Evolutionary conservation across 2,888 invertebrate genomes (phyloP), one percentile per base, ranked within the genome.

Genomic region (Drosophila nr. medialis): DNA sequence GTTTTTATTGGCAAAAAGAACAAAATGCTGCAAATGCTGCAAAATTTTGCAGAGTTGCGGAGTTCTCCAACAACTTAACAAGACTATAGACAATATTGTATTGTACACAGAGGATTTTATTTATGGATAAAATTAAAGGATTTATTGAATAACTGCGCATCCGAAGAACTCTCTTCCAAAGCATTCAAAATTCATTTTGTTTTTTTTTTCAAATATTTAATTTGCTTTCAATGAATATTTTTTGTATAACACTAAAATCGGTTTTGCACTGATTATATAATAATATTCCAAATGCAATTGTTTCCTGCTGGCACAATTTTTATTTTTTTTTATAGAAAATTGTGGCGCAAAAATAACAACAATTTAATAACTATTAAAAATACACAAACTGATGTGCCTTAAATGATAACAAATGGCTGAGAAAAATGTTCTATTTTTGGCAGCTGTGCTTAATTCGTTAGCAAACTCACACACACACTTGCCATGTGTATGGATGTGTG

Each of bases 121-220:
- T n/a, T n/a, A n/a, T n/a, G n/a, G n/a, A n/a, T n/a, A n/a, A n/a
- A n/a, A n/a, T n/a, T n/a, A 24, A 24, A 73, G 58, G 42, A 53
- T 59, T 62, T 61, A 77, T 78, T 72, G 54, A 45, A 69, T 70
- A 76, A 80, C 72, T 75, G 83, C 74, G 74, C 81, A 86, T 38
- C 11, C 36, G 48, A 45, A 68, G 42, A 69, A 53, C 62, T 62
- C 30, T 45, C 2, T 63, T 62, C n/a, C 38, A 68, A 65, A 21
- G 49, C 29, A 59, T 53, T 59, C 18, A 7, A 21, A 50, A n/a
- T 40, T 34, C n/a, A 18, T 24, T 15, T 4, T 2, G 24, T 4
- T 3, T 7, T 29, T 51, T 15, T 2, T 24, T 21, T 54, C 29
- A 18, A 29, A 15, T n/a, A 21, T 6, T 21, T 45, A 21, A 21